Percentiles rank a stretch among this genome's conserved stretches.
Conservation (phyloP, 2,797 vertebrate species). For the Adrianichthys oophorus region DNA sequence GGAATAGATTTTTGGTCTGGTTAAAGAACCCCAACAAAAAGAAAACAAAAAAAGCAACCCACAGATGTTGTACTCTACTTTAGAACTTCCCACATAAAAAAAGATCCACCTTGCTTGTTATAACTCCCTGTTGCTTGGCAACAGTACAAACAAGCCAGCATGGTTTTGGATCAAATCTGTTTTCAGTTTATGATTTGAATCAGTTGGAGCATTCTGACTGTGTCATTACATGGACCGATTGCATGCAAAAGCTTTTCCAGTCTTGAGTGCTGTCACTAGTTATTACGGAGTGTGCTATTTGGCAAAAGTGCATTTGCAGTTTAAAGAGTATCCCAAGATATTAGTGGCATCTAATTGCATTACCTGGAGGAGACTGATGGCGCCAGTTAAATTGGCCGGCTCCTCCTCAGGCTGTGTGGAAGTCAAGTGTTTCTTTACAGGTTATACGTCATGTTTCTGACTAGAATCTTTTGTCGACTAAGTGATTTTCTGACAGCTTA, state of each 20-base stretch:
- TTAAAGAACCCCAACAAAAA: constrained; percentile 11
- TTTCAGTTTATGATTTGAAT: constrained; percentile 68
- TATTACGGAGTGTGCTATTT: constrained; percentile 81
- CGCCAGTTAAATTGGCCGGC: constrained; percentile 82
- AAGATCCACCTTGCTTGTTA: constrained; percentile 28
- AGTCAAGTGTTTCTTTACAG: constrained; percentile 83
- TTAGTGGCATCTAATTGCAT: constrained; percentile 88
- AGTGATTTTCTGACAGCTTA: constrained; percentile 83
- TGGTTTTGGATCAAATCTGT: constrained; percentile 59
- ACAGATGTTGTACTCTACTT: constrained; percentile 24
- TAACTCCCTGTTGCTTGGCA: constrained; percentile 48
- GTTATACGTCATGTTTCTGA: constrained; percentile 80
- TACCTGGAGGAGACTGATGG: constrained; percentile 86
- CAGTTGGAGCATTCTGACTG: constrained; percentile 50
- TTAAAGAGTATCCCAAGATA: constrained; percentile 85
- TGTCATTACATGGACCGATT: constrained; percentile 72
- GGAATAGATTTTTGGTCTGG: neutral
- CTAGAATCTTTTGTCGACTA: constrained; percentile 81
- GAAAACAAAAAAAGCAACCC: neutral
- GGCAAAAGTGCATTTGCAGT: constrained; percentile 83
- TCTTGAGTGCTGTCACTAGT: constrained; percentile 80
- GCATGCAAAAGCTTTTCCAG: constrained; percentile 69
- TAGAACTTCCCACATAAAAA: constrained; percentile 10
- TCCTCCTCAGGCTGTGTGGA: constrained; percentile 77
- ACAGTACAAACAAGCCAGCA: constrained; percentile 53